Conservation (phyloP, 2,888 invertebrate genomes). For the Drosophila longiperda region DNA sequence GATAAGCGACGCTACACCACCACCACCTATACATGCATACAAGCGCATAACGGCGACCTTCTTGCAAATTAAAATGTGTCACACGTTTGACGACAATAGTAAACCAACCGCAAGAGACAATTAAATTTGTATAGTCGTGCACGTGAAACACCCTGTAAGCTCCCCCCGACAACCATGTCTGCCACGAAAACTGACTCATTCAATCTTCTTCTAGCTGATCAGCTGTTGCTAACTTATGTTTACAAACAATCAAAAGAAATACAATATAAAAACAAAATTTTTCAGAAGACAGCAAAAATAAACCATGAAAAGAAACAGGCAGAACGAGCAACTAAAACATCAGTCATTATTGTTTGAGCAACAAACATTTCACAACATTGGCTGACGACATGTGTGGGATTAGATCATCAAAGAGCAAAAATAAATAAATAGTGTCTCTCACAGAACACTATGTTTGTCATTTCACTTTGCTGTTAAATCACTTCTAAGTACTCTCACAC, state of each 20-base stretch:
- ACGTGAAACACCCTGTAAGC: constrained; percentile 38
- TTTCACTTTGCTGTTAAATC: not conserved
- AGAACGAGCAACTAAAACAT: not conserved
- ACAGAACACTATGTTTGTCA: not conserved
- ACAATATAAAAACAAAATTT: constrained; percentile 27
- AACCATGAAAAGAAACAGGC: not conserved
- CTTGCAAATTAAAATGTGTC: constrained; percentile 53
- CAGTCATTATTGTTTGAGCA: not conserved
- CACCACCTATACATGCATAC: not conserved
- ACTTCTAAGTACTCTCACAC: not conserved
- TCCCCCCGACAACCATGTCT: constrained; percentile 6
- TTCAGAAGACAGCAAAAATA: not conserved
- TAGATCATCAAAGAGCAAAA: not conserved
- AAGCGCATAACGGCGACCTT: constrained; percentile 36
- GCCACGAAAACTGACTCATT: constrained; percentile 35
- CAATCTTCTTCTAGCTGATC: constrained; percentile 18
- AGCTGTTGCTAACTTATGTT: constrained; percentile 63
- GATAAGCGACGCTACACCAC: constrained; percentile 34
- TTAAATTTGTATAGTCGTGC: constrained; percentile 25
- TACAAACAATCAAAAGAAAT: constrained; percentile 70
- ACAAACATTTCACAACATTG: not conserved
- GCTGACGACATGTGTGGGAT: constrained; percentile 3
- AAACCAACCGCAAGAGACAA: constrained; percentile 11
- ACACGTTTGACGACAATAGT: constrained; percentile 38
- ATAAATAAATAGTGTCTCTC: not conserved